A percentile compares a stretch with the other conserved stretches of the same genome.
Conservation (phyloP, 1,140 invertebrate genomes). For the Gerris buenoi region DNA sequence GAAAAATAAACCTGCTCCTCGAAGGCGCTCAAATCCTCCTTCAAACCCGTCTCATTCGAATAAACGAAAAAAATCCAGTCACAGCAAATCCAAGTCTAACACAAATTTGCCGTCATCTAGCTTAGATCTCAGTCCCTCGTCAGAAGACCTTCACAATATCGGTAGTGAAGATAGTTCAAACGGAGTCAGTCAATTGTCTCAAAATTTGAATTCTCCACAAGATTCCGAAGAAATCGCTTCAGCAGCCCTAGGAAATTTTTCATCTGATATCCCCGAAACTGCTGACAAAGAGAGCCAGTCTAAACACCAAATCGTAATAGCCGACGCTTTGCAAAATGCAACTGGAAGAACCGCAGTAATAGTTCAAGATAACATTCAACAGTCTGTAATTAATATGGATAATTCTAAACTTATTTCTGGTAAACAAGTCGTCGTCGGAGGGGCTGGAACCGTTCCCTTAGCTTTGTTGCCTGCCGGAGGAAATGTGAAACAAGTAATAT, state of each 20-base stretch:
- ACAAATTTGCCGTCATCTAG: constrained; percentile 32
- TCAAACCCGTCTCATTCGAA: constrained; percentile 51
- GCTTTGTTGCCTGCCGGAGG: constrained; percentile 15
- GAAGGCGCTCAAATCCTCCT: constrained; percentile 54
- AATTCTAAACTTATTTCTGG: constrained; percentile 19
- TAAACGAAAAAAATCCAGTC: constrained; percentile 54
- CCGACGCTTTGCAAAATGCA: constrained; percentile 16
- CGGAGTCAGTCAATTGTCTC: constrained; percentile 28
- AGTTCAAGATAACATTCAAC: constrained; percentile 33
- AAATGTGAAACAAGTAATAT: constrained; percentile 22
- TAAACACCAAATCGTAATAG: constrained; percentile 16
- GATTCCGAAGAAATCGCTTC: constrained; percentile 19
- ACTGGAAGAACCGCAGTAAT: constrained; percentile 32
- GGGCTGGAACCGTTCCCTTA: constrained; percentile 19
- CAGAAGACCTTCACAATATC: constrained; percentile 21
- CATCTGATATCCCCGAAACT: constrained; percentile 19
- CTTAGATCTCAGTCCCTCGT: constrained; percentile 24
- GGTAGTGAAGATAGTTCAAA: constrained; percentile 26
- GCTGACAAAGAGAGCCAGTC: constrained; percentile 12
- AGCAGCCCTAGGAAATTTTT: constrained; percentile 15
- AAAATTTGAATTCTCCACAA: constrained; percentile 30
- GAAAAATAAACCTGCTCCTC: constrained; percentile 63
- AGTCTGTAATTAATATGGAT: constrained; percentile 19
- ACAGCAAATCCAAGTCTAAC: constrained; percentile 37
- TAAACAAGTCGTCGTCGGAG: constrained; percentile 23